Evolutionary conservation across 2,888 invertebrate species (phyloP), one percentile per base, ranked within the genome.

Genomic region (Hydroisotoma schaefferi): DNA sequence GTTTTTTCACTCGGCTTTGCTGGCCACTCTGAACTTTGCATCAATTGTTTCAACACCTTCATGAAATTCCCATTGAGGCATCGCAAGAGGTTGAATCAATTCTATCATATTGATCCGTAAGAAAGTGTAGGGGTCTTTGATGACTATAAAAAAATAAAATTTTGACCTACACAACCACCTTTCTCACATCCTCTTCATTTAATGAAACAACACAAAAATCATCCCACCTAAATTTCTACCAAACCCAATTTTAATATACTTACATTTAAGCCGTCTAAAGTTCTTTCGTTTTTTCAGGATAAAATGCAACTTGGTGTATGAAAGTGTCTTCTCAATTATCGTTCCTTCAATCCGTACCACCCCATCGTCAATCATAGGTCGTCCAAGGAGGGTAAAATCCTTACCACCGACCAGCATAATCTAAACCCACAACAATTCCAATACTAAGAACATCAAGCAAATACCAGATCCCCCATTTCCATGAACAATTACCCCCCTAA

Each of bases 351-450:
- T 82, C 68, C 83, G 80, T 0, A 89, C 87, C 47, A 90, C 76
- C 15, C 86, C 87, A 18, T 82, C 80, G 73, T 88, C 86, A 1
- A 94, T 80, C 10, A 92, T 72, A 0, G 93, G 93, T 40, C 86
- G 78, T 8, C 94, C 93, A 65, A 92, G 80, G 0, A 94, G 77
- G 0, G 90, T 87, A 71, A 93, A 93, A 75, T 92, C 88, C 67
- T 82, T 81, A 4, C 85, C 82, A 1, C 90, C 94, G 2, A 88
- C 86, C 23, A 90, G 74, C 51, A 94, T 75, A 2, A 93, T 78
- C 81, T 82, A 57, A 27, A 25, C 33, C 33, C 8, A 33, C 8
- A 15, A n/a, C n/a, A n/a, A n/a, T n/a, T n/a, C n/a, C n/a, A n/a
- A n/a, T n/a, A n/a, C n/a, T n/a, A n/a, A n/a, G n/a, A n/a, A n/a